Conservation (phyloP, 2,888 invertebrate species). For the Stenodera caucasica region DNA sequence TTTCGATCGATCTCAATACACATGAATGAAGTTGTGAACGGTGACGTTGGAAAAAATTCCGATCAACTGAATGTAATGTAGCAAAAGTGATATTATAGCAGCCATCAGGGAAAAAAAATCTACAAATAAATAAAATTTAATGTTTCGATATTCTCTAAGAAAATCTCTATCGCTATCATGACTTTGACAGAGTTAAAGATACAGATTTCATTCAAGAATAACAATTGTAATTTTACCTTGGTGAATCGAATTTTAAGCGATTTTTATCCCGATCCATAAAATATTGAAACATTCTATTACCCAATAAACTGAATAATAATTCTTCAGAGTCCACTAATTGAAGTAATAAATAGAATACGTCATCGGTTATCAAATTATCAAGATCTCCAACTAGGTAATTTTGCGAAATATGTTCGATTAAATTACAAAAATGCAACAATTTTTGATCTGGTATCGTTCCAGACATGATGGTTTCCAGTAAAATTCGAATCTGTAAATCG, state of each 20-base stretch:
- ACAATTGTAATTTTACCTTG: slow-evolving; percentile 47
- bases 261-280: slow-evolving; percentile 62
- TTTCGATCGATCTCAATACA: background rate
- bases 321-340: slow-evolving; percentile 57
- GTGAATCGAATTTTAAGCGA: slow-evolving; percentile 52
- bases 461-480: too few relatives aligned
- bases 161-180: slow-evolving; percentile 57
- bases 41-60: background rate
- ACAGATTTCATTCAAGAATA: background rate
- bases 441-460: too few relatives aligned
- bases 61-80: background rate
- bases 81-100: background rate
- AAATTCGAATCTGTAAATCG: too few relatives aligned
- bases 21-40: background rate
- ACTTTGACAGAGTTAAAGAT: background rate
- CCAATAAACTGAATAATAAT: slow-evolving; percentile 58
- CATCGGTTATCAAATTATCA: too few relatives aligned
- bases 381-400: too few relatives aligned
- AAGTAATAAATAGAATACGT: slow-evolving; percentile 58
- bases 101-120: background rate
- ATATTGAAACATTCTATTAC: slow-evolving; percentile 60
- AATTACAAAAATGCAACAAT: too few relatives aligned
- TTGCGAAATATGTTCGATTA: too few relatives aligned
- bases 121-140: slow-evolving; percentile 28
- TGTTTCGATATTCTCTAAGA: slow-evolving; percentile 57